Percentiles rank a stretch among this genome's conserved stretches.
Conservation (phyloP, 2,797 vertebrate genomes). For the Octomys mimax region DNA sequence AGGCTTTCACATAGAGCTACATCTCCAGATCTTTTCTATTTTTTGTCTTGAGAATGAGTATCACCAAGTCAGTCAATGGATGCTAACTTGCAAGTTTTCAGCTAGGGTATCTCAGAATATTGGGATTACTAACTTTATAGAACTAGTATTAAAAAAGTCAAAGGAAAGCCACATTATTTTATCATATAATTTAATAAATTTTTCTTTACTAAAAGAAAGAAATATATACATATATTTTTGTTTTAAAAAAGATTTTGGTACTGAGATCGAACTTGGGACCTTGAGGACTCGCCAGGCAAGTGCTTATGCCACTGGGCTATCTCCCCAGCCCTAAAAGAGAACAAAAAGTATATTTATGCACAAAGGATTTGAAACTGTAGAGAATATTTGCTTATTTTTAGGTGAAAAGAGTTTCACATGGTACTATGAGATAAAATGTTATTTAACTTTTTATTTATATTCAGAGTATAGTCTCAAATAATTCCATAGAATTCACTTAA, state of each 20-base stretch:
- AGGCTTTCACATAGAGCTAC: neutral
- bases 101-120: neutral
- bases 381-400: neutral
- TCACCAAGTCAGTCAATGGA: neutral
- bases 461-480: neutral
- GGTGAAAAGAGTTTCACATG: neutral
- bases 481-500: neutral
- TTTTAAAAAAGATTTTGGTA: too few relatives aligned
- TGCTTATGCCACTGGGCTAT: too few relatives aligned
- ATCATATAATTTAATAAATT: constrained; percentile 4
- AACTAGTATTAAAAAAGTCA: neutral
- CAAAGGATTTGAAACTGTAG: neutral
- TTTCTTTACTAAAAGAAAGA: neutral
- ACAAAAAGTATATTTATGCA: neutral
- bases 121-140: neutral
- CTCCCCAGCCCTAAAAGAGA: too few relatives aligned
- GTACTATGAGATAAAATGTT: constrained; percentile 4
- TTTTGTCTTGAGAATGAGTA: neutral
- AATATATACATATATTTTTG: neutral
- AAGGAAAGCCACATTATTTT: neutral
- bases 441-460: neutral
- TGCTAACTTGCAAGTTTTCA: neutral
- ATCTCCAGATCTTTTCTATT: neutral
- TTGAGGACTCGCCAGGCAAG: too few relatives aligned
- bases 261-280: too few relatives aligned